Evolutionary conservation across 2,797 vertebrate species (phyloP).

Genomic region (Cheirogaleus major): DNA sequence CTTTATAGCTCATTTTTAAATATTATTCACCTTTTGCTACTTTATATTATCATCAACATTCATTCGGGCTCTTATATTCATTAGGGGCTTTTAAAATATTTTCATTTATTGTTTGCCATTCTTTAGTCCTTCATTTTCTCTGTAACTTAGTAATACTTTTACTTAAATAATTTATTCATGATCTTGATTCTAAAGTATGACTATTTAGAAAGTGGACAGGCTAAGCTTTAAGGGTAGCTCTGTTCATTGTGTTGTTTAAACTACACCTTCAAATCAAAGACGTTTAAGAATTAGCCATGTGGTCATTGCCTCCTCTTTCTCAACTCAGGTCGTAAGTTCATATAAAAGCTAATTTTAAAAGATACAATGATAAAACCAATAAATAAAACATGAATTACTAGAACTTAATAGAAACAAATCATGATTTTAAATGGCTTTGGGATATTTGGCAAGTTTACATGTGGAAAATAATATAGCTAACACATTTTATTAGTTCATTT

Average conservation of each 20-base stretch:
- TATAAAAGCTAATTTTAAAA: background rate
- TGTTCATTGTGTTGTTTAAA: background rate
- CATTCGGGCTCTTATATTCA: background rate
- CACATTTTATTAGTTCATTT: constrained; percentile 47
- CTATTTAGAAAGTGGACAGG: background rate
- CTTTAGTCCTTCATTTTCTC: background rate
- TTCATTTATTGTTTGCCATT: background rate
- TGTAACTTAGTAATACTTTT: background rate
- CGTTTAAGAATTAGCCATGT: background rate
- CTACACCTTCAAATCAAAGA: background rate
- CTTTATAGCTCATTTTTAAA: background rate
- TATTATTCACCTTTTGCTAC: background rate
- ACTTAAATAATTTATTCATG: background rate
- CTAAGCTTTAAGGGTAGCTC: background rate
- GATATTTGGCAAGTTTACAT: constrained; percentile 31
- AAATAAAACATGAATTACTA: constrained; percentile 2
- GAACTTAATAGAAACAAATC: constrained; percentile 39
- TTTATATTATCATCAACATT: background rate
- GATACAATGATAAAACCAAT: background rate
- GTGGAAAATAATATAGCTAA: constrained; percentile 35
- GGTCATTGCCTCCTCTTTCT: background rate
- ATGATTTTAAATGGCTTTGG: background rate
- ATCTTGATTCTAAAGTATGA: background rate
- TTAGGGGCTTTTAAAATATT: background rate
- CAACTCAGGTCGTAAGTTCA: background rate